These are phyloP conservation scores for Notarius quadriscutis DNA, from an alignment of 2,113 vertebrate genomes.

Conservation along the genomic window DNA sequence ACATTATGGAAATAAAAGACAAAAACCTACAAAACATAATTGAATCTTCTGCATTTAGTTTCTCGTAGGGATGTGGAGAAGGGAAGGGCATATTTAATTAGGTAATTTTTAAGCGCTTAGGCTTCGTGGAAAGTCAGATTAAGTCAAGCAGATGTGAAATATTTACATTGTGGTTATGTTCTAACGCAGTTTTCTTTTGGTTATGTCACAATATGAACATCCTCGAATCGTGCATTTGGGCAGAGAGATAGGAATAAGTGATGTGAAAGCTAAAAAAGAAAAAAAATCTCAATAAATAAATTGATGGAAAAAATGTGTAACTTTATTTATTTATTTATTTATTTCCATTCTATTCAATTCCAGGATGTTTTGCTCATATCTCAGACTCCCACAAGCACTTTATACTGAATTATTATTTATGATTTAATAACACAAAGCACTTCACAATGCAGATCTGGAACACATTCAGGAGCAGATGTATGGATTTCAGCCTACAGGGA, in stretches of 20 bases:
- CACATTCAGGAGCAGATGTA: conserved; percentile 59
- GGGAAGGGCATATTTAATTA: conserved; percentile 71
- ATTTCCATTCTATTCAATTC: no score
- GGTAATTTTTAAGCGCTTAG: conserved; percentile 75
- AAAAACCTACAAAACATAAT: conserved; percentile 77
- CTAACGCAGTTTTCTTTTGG: conserved; percentile 53
- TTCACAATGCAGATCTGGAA: not conserved
- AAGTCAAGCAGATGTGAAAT: conserved; percentile 68
- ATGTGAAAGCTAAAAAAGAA: not conserved
- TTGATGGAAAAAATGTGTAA: no score
- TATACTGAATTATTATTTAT: conserved; percentile 18
- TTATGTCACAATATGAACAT: conserved; percentile 60
- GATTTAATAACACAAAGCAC: not conserved
- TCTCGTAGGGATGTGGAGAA: conserved; percentile 63
- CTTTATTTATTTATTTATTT: no score
- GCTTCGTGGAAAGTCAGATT: conserved; percentile 72
- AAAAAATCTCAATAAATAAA: not conserved
- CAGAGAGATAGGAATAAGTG: not conserved
- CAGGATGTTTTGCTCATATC: not conserved
- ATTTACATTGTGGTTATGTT: conserved; percentile 63
- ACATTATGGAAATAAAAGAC: conserved; percentile 80
- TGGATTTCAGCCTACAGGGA: conserved; percentile 68
- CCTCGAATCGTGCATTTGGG: conserved; percentile 53
- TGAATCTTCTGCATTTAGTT: conserved; percentile 72
- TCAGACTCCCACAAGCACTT: not conserved